These are phyloP conservation scores for Himalopsyche kuldschensis DNA, from an alignment of 2,888 invertebrate species.

Conservation along the genomic window DNA sequence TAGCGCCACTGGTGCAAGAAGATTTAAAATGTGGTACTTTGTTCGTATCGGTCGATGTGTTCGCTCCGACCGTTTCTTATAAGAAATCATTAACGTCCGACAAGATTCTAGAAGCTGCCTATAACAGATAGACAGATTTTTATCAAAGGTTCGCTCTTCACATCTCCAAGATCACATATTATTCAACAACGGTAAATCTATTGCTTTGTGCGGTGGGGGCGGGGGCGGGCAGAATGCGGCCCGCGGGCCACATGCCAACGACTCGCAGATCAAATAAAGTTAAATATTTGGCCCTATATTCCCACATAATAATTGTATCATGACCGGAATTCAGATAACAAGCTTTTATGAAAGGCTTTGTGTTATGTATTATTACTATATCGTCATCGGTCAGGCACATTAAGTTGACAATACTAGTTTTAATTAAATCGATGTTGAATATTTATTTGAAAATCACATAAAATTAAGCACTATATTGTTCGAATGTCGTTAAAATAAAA, in stretches of 20 bases:
- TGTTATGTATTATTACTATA: too few relatives aligned
- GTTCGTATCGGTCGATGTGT: background rate
- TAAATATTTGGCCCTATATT: too few relatives aligned
- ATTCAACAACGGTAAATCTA: background rate
- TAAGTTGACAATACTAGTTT: too few relatives aligned
- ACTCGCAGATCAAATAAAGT: background rate
- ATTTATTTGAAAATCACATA: too few relatives aligned
- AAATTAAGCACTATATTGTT: too few relatives aligned
- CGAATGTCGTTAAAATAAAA: too few relatives aligned
- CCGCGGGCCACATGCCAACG: background rate
- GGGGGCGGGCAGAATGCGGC: background rate
- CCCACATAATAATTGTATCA: too few relatives aligned
- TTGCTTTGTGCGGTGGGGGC: background rate
- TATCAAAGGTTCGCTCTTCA: background rate
- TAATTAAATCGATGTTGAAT: too few relatives aligned
- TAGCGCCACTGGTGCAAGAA: background rate
- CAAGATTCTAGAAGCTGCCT: background rate
- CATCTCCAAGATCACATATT: background rate
- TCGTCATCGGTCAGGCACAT: too few relatives aligned
- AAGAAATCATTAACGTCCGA: background rate
- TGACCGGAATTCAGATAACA: too few relatives aligned
- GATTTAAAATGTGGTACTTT: background rate
- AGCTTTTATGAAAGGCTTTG: too few relatives aligned
- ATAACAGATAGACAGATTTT: background rate
- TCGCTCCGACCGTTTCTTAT: background rate